These are phyloP conservation scores for Henricia sp. DNA, from an alignment of 53 echinoderm and acorn worm genomes.

Conservation along the genomic window DNA sequence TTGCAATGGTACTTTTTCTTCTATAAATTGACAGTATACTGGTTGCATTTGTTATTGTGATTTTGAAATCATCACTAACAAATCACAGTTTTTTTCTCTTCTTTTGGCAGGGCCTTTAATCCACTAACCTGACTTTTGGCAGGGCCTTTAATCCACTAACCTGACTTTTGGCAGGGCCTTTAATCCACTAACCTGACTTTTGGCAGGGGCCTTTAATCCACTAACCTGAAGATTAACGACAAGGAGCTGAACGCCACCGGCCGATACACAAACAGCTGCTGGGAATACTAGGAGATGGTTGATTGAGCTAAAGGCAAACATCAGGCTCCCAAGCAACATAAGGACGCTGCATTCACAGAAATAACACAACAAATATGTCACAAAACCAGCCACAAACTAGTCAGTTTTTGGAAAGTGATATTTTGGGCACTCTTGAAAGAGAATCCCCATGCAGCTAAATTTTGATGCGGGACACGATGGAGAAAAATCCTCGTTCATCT, in stretches of 20 bases:
- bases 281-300: slow-evolving; percentile 65
- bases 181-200: background rate
- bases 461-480: too few relatives aligned
- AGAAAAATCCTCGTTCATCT: too few relatives aligned
- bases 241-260: slow-evolving; percentile 39
- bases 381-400: background rate
- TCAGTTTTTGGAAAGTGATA: background rate
- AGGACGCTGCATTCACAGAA: too few relatives aligned
- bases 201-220: background rate
- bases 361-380: too few relatives aligned
- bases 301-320: slow-evolving; percentile 63
- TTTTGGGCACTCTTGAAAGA: background rate
- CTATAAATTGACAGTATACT: too few relatives aligned
- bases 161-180: background rate
- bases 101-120: too few relatives aligned
- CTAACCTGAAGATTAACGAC: slow-evolving; percentile 44
- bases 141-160: background rate
- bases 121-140: background rate
- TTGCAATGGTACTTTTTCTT: too few relatives aligned
- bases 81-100: too few relatives aligned
- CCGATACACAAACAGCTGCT: slow-evolving; percentile 45
- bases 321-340: slow-evolving; percentile 62
- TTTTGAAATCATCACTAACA: too few relatives aligned
- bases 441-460: too few relatives aligned
- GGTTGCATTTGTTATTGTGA: too few relatives aligned